Base-by-base conservation (phyloP, 2,113 vertebrate genomes). In the Grammomys surdaster region DNA sequence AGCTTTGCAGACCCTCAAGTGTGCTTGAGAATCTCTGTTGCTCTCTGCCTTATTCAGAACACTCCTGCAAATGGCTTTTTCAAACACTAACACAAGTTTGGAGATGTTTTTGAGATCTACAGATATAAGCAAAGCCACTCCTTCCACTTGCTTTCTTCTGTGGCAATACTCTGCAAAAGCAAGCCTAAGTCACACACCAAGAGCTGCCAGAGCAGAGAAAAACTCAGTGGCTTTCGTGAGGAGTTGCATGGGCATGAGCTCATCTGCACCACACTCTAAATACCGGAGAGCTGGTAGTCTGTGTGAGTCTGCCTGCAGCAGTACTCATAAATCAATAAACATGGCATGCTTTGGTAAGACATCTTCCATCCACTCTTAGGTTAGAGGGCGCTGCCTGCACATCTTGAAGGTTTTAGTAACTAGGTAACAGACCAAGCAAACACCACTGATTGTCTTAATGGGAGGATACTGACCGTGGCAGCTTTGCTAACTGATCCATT, bases 191-290 rank as follows among this genome's bases (percentile, higher is more conserved):
- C 24, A 43, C 20, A 1, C 0, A n/a, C 20, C 16, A 14, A 60
- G 36, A 36, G 28, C 31, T 40, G 0, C 40, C 60, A 43, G 8
- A 40, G 93, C 46, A 40, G 77, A 76, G 72, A 36, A 24, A n/a
- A 54, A 58, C 31, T 40, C 0, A 0, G 75, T 10, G 72, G 31
- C 0, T 1, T 51, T 31, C 7, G 0, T 0, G 33, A 67, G 5
- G 85, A 48, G 48, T n/a, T 92, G 31, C 72, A 3, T 3, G 33
- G 90, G 22, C 63, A 51, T 3, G 13, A 87, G 51, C 88, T 81
- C 88, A 11, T 92, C 56, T 51, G 43, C 1, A 36, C 80, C 63
- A 31, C 1, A 12, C 26, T 81, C 56, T 60, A 5, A 51, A 58
- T 40, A 36, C 89, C 5, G 13, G 51, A 19, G 33, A 48, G 40